phyloP scores from a whole-genome alignment of 2,797 vertebrate genomes.

The Astyanax mexicanus region DNA sequence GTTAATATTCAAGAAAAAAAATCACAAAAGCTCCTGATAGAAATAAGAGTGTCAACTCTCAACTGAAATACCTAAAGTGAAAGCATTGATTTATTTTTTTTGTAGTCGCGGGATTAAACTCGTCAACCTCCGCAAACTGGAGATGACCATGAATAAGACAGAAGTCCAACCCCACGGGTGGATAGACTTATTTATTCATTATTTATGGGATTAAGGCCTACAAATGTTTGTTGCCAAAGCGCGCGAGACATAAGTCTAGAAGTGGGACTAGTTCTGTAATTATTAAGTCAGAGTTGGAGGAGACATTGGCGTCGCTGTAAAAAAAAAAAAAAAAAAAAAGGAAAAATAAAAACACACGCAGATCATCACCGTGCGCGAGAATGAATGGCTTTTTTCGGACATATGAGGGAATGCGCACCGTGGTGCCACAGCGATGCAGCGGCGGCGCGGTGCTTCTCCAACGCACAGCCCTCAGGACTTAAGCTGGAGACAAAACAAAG shows the following conservation, averaged over 20 bases:
- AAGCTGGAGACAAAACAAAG: conserved; percentile 53
- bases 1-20: not conserved
- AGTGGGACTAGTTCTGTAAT: not conserved
- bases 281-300: not conserved
- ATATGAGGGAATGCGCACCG: conserved; percentile 19
- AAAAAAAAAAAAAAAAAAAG: not conserved
- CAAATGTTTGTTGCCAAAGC: not conserved
- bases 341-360: too few relatives aligned
- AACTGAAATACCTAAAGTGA: not conserved
- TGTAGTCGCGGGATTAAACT: conserved; percentile 6
- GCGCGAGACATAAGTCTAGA: not conserved
- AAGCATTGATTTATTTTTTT: too few relatives aligned
- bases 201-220: conserved; percentile 5
- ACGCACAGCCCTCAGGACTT: conserved; percentile 39
- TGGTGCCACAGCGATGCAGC: conserved; percentile 16
- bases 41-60: not conserved
- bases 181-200: conserved; percentile 4
- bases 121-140: not conserved
- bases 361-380: not conserved
- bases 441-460: conserved; percentile 22
- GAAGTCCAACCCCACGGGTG: not conserved
- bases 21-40: not conserved
- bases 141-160: conserved; percentile 9
- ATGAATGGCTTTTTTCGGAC: not conserved
- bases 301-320: not conserved